Evolutionary conservation across 2,113 vertebrate species (phyloP).

Genomic region (Lagopus muta): DNA sequence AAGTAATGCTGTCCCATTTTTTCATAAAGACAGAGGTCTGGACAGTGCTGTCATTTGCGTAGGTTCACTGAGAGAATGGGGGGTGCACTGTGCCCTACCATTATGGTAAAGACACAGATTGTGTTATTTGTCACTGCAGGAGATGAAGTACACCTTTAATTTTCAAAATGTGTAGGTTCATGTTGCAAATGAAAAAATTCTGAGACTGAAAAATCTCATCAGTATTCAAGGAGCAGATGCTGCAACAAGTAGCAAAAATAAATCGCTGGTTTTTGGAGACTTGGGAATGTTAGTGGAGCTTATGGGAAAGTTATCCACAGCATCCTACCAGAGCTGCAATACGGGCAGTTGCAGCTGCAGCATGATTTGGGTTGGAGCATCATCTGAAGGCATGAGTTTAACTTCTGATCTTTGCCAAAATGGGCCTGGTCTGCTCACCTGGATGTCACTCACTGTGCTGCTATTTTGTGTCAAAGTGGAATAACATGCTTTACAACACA

Average conservation of each 20-base stretch:
- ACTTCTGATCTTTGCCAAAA: not conserved
- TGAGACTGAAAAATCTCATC: not conserved
- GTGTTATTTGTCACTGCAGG: not conserved
- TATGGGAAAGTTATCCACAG: not conserved
- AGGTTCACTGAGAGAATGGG: not conserved
- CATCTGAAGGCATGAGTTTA: not conserved
- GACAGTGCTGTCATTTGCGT: not conserved
- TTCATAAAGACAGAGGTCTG: not conserved
- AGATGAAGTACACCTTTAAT: not conserved
- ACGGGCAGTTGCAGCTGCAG: not conserved
- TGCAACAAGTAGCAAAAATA: not conserved
- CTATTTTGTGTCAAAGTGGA: not conserved
- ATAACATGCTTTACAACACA: not conserved
- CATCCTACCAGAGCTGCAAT: not conserved
- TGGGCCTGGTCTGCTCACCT: not conserved
- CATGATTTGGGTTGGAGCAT: not conserved
- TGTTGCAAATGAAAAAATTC: not conserved
- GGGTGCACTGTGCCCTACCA: rapidly evolving
- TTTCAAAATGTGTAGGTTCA: not conserved
- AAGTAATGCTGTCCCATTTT: not conserved
- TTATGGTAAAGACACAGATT: rapidly evolving
- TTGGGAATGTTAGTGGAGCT: not conserved
- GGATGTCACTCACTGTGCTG: not conserved
- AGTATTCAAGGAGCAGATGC: not conserved
- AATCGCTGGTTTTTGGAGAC: not conserved